Evolutionary conservation across 2,888 invertebrate species (phyloP).

Genomic region (Arge pagana): DNA sequence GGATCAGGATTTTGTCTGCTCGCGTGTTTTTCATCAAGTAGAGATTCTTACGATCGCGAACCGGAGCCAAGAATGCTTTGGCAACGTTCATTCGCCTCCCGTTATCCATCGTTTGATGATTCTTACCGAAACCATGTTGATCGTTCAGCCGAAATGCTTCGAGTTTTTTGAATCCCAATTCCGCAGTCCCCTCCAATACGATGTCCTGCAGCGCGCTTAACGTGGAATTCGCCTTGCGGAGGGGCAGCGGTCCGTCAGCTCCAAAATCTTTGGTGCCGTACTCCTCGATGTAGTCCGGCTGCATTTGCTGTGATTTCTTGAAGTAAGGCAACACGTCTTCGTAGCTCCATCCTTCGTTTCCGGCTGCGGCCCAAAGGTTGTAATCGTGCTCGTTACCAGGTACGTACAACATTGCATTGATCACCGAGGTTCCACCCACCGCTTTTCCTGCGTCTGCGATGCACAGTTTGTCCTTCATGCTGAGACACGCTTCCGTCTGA

Average conservation of each 20-base stretch:
- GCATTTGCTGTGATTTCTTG: conserved; percentile 49
- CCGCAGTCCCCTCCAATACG: conserved; percentile 57
- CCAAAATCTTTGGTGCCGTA: conserved; percentile 53
- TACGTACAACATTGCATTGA: conserved; percentile 70
- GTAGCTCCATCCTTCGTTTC: too few species aligned
- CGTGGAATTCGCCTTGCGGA: conserved; percentile 54
- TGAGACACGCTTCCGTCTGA: conserved; percentile 52
- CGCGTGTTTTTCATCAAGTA: conserved; percentile 64
- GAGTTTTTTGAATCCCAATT: conserved; percentile 57
- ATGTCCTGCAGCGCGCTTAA: conserved; percentile 50
- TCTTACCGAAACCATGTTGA: conserved; percentile 60
- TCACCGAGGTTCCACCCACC: conserved; percentile 67
- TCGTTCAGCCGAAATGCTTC: conserved; percentile 55
- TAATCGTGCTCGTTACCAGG: conserved; percentile 69
- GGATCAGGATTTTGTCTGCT: conserved; percentile 63
- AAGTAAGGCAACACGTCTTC: too few species aligned
- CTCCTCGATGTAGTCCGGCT: conserved; percentile 45
- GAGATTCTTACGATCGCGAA: conserved; percentile 62
- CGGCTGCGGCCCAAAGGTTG: conserved; percentile 66
- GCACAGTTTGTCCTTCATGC: conserved; percentile 52
- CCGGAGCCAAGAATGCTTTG: conserved; percentile 57
- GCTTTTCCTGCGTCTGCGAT: conserved; percentile 66
- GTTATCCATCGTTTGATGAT: conserved; percentile 57
- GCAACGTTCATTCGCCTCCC: too few species aligned
- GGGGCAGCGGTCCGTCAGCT: conserved; percentile 58